Percentiles rank a stretch among this genome's conserved stretches.
These are phyloP conservation scores for Crotalus adamanteus DNA, from an alignment of 2,797 vertebrate genomes.

Conservation along the genomic window DNA sequence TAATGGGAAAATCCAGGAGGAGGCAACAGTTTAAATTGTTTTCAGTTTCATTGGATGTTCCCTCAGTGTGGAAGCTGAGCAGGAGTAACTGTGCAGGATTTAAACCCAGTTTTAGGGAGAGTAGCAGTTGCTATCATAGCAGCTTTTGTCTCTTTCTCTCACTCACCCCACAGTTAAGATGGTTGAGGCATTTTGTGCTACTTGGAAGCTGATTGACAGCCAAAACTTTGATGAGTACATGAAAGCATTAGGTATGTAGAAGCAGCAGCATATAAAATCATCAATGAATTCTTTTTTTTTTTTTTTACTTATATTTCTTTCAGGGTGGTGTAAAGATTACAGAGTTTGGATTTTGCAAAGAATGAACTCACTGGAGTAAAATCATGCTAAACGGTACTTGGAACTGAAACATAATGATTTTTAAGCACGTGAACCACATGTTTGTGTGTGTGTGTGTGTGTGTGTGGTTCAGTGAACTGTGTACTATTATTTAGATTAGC, in stretches of 20 bases:
- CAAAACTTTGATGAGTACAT: constrained; percentile 94
- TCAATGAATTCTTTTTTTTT: neutral
- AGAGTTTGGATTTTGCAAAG: neutral
- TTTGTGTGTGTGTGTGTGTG: too few species aligned
- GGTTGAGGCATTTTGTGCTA: constrained; percentile 92
- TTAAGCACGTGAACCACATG: neutral
- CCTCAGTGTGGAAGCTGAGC: constrained; percentile 42
- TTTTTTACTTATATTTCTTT: neutral
- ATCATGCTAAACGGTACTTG: neutral
- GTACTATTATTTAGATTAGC: neutral
- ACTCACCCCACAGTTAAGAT: constrained; percentile 64
- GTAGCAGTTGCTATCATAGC: neutral
- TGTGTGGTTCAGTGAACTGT: neutral
- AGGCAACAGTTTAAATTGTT: constrained; percentile 43
- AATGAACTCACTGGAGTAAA: neutral
- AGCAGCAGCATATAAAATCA: neutral
- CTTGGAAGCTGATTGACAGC: constrained; percentile 90
- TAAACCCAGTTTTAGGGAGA: neutral
- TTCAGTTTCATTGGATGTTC: constrained; percentile 45
- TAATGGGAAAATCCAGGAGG: constrained; percentile 18
- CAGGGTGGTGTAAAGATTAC: neutral
- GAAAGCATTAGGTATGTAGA: constrained; percentile 86
- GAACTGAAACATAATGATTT: neutral
- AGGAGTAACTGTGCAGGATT: neutral
- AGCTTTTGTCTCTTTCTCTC: neutral